Conservation (phyloP, 1,140 invertebrate species). For the Nasonia longicornis region DNA sequence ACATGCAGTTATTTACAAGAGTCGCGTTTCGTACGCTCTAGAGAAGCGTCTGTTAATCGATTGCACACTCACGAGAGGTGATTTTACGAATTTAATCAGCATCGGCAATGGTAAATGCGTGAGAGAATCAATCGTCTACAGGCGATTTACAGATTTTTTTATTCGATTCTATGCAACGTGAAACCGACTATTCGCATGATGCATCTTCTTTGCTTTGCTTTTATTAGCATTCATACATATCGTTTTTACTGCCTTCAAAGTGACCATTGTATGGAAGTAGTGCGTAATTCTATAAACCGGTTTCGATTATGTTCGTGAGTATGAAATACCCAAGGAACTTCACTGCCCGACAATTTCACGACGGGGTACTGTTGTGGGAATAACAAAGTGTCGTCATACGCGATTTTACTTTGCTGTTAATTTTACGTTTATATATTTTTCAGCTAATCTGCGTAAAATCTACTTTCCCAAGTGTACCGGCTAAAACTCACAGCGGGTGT, state of each 20-base stretch:
- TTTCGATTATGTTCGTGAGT: slow-evolving; percentile 18
- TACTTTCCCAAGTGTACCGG: neutral
- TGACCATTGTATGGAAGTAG: slow-evolving; percentile 32
- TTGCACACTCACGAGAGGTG: neutral
- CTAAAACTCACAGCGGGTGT: neutral
- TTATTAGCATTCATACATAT: slow-evolving; percentile 23
- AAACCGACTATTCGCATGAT: slow-evolving; percentile 15
- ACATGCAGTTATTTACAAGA: slow-evolving; percentile 3
- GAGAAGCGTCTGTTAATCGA: neutral
- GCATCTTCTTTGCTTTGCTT: slow-evolving; percentile 17
- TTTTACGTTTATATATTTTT: slow-evolving; percentile 23
- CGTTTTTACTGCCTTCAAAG: slow-evolving; percentile 18
- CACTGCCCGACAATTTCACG: slow-evolving; percentile 28
- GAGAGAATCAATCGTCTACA: neutral
- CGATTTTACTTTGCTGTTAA: slow-evolving; percentile 22
- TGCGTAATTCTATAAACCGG: slow-evolving; percentile 42
- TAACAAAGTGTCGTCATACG: slow-evolving; percentile 38
- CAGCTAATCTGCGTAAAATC: neutral
- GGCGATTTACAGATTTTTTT: slow-evolving; percentile 24
- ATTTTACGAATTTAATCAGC: slow-evolving; percentile 13
- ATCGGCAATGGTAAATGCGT: neutral
- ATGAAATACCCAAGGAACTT: slow-evolving; percentile 26
- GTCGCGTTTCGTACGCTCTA: neutral
- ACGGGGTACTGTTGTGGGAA: slow-evolving; percentile 13
- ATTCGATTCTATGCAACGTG: slow-evolving; percentile 1